These are phyloP conservation scores for Aradus depressus DNA, from an alignment of 2,888 invertebrate species.

Conservation along the genomic window DNA sequence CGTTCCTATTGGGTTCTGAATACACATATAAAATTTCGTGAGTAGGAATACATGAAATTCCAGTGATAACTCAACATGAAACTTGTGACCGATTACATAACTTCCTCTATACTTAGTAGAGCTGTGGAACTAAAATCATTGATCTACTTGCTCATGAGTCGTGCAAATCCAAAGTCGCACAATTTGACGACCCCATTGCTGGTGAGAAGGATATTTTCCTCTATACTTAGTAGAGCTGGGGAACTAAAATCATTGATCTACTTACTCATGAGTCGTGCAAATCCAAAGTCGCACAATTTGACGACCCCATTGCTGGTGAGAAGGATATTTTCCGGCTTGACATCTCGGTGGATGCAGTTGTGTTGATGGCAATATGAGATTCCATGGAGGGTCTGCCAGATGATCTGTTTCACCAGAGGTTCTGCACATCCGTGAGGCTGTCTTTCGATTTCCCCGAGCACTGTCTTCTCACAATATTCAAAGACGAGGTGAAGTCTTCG, in stretches of 20 bases:
- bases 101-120: no score
- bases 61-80: no score
- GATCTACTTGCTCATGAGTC: slow-evolving; percentile 65
- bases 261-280: slow-evolving; percentile 86
- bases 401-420: slow-evolving; percentile 76
- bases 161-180: slow-evolving; percentile 97
- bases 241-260: not conserved
- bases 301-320: slow-evolving; percentile 86
- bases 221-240: not conserved
- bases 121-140: not conserved
- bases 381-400: slow-evolving; percentile 91
- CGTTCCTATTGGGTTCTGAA: no score
- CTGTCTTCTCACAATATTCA: slow-evolving; percentile 96
- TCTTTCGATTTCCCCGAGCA: slow-evolving; percentile 90
- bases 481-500: slow-evolving; percentile 94
- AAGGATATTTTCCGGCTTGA: slow-evolving; percentile 97
- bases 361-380: slow-evolving; percentile 94
- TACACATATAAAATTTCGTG: no score
- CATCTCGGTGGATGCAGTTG: slow-evolving; percentile 92
- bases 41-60: no score
- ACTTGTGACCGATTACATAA: no score
- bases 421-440: slow-evolving; percentile 89
- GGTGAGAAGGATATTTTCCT: slow-evolving; percentile 90
- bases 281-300: slow-evolving; percentile 97
- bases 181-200: slow-evolving; percentile 88